Conservation (phyloP, 2,113 vertebrate genomes). For the Dolichotis patagonum region DNA sequence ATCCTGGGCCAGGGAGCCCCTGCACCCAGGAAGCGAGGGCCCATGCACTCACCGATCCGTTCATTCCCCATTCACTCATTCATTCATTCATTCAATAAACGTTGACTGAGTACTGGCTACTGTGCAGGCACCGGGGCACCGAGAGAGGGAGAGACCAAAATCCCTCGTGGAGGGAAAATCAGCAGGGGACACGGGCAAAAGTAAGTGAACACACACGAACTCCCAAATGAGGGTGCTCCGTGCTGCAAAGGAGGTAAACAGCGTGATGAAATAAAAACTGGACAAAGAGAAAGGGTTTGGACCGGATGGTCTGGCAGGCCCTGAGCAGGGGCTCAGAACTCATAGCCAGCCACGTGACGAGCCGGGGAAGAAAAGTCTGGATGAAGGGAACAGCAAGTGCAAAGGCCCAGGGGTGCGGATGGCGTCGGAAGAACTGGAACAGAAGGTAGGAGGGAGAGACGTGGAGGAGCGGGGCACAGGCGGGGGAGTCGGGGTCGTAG, state of each 20-base stretch:
- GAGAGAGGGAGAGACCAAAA: background rate
- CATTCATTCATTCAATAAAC: background rate
- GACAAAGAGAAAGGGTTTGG: background rate
- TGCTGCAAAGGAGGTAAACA: background rate
- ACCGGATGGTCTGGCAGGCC: too few relatives aligned
- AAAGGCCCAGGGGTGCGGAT: background rate
- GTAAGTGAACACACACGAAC: background rate
- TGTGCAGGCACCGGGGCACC: background rate
- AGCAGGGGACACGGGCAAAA: background rate
- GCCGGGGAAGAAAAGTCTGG: background rate
- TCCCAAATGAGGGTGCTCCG: background rate
- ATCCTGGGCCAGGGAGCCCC: background rate
- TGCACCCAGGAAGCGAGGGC: background rate
- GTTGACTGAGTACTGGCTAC: background rate
- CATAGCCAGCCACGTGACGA: too few relatives aligned
- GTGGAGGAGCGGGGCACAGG: background rate
- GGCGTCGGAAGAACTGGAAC: background rate
- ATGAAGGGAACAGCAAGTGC: background rate
- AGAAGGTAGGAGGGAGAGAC: background rate
- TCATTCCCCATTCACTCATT: background rate
- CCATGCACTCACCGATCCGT: accelerated
- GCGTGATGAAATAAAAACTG: background rate
- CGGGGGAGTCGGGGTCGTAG: too few relatives aligned
- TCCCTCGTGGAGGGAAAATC: background rate
- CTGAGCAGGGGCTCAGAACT: background rate